Percentiles rank a stretch among this genome's conserved stretches.
Conservation (phyloP, 2,888 invertebrate genomes). For the Hemistola chrysoprasaria region DNA sequence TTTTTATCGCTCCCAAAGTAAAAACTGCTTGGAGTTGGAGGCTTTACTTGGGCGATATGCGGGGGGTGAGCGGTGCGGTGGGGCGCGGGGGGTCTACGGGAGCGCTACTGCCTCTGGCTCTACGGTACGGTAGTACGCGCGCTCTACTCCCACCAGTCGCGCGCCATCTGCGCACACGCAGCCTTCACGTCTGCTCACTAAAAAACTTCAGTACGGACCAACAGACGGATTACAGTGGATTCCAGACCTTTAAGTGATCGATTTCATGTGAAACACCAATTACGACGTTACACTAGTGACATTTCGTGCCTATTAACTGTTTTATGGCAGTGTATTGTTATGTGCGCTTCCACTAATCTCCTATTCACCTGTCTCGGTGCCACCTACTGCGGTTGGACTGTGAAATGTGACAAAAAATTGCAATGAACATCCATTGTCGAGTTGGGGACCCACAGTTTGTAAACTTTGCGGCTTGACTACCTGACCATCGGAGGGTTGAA, state of each 20-base stretch:
- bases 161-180: slow-evolving; percentile 72
- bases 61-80: slow-evolving; percentile 35
- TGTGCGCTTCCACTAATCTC: slow-evolving; percentile 71
- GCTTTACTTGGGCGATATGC: slow-evolving; percentile 51
- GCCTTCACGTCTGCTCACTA: slow-evolving; percentile 46
- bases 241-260: slow-evolving; percentile 37
- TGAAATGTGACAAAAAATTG: slow-evolving; percentile 81
- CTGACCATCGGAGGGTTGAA: slow-evolving; percentile 65
- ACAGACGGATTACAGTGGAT: slow-evolving; percentile 70
- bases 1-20: slow-evolving; percentile 75
- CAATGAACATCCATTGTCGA: slow-evolving; percentile 65
- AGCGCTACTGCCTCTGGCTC: slow-evolving; percentile 77
- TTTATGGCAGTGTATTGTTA: slow-evolving; percentile 77
- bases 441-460: slow-evolving; percentile 61
- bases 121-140: slow-evolving; percentile 74
- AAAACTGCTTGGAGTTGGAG: slow-evolving; percentile 58
- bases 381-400: slow-evolving; percentile 69
- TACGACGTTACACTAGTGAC: slow-evolving; percentile 48
- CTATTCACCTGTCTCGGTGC: slow-evolving; percentile 71
- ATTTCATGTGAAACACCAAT: slow-evolving; percentile 45
- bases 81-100: slow-evolving; percentile 57
- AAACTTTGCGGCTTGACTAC: slow-evolving; percentile 76
- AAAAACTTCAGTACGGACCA: slow-evolving; percentile 40
- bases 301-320: slow-evolving; percentile 68
- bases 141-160: slow-evolving; percentile 71